These are phyloP conservation scores for Terrapene triunguis DNA, from an alignment of 2,113 vertebrate species.

Conservation along the genomic window DNA sequence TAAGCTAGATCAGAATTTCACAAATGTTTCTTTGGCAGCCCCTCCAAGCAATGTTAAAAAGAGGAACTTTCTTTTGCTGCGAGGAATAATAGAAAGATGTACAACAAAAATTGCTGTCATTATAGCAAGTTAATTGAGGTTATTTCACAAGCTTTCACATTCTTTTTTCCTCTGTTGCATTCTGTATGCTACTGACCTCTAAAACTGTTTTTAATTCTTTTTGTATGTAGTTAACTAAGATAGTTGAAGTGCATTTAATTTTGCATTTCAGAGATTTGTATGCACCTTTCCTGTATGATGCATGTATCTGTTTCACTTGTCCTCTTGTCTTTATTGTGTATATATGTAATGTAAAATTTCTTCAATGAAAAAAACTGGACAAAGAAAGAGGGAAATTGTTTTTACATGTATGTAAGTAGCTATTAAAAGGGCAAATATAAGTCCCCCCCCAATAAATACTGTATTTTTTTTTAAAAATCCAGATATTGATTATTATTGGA, in stretches of 20 bases:
- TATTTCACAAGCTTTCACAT: constrained; percentile 36
- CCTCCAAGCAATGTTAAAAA: constrained; percentile 25
- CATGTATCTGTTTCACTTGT: neutral
- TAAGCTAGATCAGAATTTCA: constrained; percentile 39
- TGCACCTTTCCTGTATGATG: neutral
- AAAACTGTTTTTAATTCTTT: constrained; percentile 14
- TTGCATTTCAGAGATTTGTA: neutral
- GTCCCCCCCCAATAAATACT: neutral
- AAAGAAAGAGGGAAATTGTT: neutral
- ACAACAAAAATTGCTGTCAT: constrained; percentile 39
- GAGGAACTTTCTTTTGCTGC: constrained; percentile 46
- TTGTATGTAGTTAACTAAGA: constrained; percentile 8
- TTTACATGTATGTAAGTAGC: neutral
- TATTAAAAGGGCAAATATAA: neutral
- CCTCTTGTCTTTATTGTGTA: neutral
- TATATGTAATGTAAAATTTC: neutral
- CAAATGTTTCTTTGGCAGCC: constrained; percentile 7
- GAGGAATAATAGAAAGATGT: constrained; percentile 50
- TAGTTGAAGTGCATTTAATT: neutral
- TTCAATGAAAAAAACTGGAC: neutral
- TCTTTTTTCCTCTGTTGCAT: constrained; percentile 27
- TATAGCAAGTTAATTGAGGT: constrained; percentile 53
- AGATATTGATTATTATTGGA: neutral
- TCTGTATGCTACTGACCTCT: constrained; percentile 27
- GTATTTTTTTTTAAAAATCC: neutral